Base-by-base conservation (phyloP, 1,140 invertebrate species). In the Trichonephila clavipes region DNA sequence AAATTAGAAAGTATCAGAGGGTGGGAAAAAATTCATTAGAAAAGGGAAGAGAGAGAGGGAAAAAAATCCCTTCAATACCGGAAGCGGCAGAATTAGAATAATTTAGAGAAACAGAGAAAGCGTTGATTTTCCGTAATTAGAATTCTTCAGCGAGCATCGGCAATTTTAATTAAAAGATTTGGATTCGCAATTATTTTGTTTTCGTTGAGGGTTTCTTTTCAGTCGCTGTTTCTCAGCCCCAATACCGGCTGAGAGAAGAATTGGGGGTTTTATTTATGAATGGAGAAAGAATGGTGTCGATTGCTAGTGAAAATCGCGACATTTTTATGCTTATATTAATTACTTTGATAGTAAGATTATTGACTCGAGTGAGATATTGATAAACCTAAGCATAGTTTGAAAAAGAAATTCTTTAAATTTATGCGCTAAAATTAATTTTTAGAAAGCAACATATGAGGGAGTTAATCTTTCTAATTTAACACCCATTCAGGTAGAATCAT, bases 141-240 rank as follows among this genome's bases (percentile, higher is more conserved):
- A 64, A 44, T 44, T n/a, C 24, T n/a, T 69, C 12, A 6, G 64
- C 21, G 5, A 72, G 34, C 66, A 58, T 88, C 62, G 66, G 64
- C 44, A n/a, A 72, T 89, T 77, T 89, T 89, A 89, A 89, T 89
- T 89, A 89, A 64, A 89, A 89, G 87, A 89, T 89, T 89, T 89
- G 21, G 12, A 64, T 44, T 89, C 34, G 62, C 40, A 72, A 89
- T 69, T 72, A 69, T 85, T 85, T 85, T 85, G 83, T 85, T 85
- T 85, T 61, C 51, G 21, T 59, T 59, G 83, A 28, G 24, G 28
- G 72, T 34, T 77, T 77, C 72, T 34, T 77, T 34, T 18, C 6
- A 14, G 12, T 6, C 28, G 2, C 72, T 28, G 3, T 12, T 24
- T 69, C 24, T 69, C n/a, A 3, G 72, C 18, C 18, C 14, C 28